Evolutionary conservation across 2,888 invertebrate species (phyloP).

Genomic region (Sarcophaga caerulescens): DNA sequence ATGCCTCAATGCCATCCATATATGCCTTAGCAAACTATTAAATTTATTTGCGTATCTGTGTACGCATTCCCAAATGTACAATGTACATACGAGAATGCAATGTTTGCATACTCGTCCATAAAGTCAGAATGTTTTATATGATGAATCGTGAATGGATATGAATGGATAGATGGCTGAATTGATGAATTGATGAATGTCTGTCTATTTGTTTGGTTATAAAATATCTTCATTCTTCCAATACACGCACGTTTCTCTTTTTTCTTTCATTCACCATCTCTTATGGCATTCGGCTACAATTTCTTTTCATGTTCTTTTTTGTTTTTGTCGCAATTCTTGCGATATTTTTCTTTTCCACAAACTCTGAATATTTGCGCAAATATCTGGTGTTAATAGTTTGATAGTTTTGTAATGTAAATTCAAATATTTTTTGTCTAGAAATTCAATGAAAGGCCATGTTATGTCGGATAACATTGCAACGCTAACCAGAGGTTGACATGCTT

Average conservation of each 20-base stretch:
- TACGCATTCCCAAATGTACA: background rate
- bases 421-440: no score
- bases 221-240: background rate
- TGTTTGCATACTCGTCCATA: no score
- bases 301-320: background rate
- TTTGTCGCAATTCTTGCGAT: background rate
- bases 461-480: no score
- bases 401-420: no score
- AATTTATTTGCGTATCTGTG: background rate
- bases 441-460: no score
- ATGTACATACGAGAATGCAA: no score
- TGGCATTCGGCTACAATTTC: background rate
- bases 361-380: no score
- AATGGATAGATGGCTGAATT: constrained; percentile 16
- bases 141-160: background rate
- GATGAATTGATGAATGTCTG: constrained; percentile 21
- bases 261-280: background rate
- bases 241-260: background rate
- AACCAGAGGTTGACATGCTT: no score
- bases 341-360: background rate
- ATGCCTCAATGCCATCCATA: no score
- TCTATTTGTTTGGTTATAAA: constrained; percentile 19
- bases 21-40: no score
- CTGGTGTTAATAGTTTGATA: no score
- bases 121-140: background rate